Conservation (phyloP, 92 coral and sea anemone species). For the Pocillopora grandis region DNA sequence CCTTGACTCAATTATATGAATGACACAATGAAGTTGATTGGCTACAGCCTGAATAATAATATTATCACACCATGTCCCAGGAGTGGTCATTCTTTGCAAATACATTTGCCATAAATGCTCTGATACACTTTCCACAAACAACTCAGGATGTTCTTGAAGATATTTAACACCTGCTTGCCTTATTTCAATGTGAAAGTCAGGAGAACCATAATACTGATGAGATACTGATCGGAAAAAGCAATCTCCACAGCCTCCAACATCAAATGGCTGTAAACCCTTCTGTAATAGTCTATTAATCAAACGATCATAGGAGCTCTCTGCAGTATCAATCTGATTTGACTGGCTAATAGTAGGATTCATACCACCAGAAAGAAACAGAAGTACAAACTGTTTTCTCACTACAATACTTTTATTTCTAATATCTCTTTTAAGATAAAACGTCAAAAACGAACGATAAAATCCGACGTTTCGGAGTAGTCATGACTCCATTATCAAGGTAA, state of each 20-base stretch:
- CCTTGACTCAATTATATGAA: constrained; percentile 47
- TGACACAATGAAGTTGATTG: constrained; percentile 39
- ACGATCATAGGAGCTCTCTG: constrained; percentile 23
- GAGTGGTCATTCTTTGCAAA: constrained; percentile 54
- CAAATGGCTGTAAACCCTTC: constrained; percentile 55
- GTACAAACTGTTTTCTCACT: no score
- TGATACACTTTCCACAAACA: constrained; percentile 46
- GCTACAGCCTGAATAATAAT: background rate
- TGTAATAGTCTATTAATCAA: constrained; percentile 35
- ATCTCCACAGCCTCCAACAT: constrained; percentile 54
- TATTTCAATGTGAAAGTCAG: constrained; percentile 42
- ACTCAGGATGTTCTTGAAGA: constrained; percentile 52
- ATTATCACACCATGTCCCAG: constrained; percentile 52
- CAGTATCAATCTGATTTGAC: constrained; percentile 19
- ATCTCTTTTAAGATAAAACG: no score
- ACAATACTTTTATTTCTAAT: no score
- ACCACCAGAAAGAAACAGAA: constrained; percentile 21
- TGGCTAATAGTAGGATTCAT: constrained; percentile 18
- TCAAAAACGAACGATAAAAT: no score
- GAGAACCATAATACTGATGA: constrained; percentile 44
- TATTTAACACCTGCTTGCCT: constrained; percentile 43
- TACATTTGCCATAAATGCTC: constrained; percentile 47
- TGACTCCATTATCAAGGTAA: no score
- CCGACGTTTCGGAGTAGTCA: no score
- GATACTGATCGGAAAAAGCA: constrained; percentile 52